A percentile compares a stretch with the other conserved stretches of the same genome.
Evolutionary conservation across 2,797 vertebrate species (phyloP).

Genomic region (Sebastolobus alascanus): DNA sequence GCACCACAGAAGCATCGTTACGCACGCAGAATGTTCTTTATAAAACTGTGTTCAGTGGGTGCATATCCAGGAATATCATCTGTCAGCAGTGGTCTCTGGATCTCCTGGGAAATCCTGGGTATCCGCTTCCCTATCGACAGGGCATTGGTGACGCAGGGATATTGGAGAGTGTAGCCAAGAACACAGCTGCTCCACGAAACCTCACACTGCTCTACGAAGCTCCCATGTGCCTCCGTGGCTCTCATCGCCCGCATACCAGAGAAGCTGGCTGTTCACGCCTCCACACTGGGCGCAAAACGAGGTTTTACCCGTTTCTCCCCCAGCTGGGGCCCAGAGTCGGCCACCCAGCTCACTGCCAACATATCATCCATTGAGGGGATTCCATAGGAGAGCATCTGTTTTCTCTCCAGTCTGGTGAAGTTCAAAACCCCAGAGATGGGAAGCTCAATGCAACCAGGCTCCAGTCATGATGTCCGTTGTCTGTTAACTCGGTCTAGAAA

Average conservation of each 20-base stretch:
- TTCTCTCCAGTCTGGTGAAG: constrained; percentile 29
- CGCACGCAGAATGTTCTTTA: constrained; percentile 13
- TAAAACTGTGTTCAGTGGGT: constrained; percentile 18
- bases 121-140: constrained; percentile 55
- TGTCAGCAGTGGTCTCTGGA: constrained; percentile 53
- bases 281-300: constrained; percentile 31
- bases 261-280: constrained; percentile 40
- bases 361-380: constrained; percentile 12
- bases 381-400: constrained; percentile 38
- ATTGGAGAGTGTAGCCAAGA: constrained; percentile 54
- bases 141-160: constrained; percentile 56
- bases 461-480: constrained; percentile 15
- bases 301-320: constrained; percentile 26
- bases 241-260: constrained; percentile 63
- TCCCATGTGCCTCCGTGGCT: constrained; percentile 38
- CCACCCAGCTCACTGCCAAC: constrained; percentile 1
- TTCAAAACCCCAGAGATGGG: constrained; percentile 27
- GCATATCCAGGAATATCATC: constrained; percentile 48
- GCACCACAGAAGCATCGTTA: not conserved
- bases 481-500: not conserved
- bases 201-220: constrained; percentile 41
- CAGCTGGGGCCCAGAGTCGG: constrained; percentile 35
- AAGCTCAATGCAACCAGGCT: constrained; percentile 17
- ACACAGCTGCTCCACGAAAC: constrained; percentile 65
- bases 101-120: constrained; percentile 50